phyloP scores from a whole-genome alignment of 2,797 vertebrate genomes.

The Threskiornis aethiopicus region DNA sequence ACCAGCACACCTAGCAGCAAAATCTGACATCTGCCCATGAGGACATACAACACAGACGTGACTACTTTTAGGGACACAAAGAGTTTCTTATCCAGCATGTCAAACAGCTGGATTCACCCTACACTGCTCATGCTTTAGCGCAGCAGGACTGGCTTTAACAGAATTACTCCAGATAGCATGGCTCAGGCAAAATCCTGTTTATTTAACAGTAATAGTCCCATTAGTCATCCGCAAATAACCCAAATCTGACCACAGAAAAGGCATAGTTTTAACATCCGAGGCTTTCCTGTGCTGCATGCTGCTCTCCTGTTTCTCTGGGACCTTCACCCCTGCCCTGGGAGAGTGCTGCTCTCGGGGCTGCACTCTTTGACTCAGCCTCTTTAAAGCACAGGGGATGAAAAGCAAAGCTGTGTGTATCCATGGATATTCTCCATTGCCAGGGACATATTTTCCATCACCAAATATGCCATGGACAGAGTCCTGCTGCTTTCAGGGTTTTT shows the following conservation, averaged over 20 bases:
- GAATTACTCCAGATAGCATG: background rate
- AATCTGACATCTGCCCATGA: background rate
- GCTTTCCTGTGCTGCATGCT: background rate
- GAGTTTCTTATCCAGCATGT: background rate
- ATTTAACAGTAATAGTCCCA: background rate
- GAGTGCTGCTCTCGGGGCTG: background rate
- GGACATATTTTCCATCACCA: constrained; percentile 25
- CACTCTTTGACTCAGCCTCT: background rate
- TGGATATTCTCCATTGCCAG: background rate
- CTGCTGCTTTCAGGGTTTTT: constrained; percentile 3
- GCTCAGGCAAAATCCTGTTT: background rate
- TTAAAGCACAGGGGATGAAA: background rate
- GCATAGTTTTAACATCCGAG: background rate
- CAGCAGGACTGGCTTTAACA: background rate
- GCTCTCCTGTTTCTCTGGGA: background rate
- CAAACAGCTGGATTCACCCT: background rate
- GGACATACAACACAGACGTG: background rate
- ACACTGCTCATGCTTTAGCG: background rate
- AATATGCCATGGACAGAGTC: background rate
- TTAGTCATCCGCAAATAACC: background rate
- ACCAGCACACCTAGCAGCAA: background rate
- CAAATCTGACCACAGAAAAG: background rate
- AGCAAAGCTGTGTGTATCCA: background rate
- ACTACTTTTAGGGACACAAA: background rate
- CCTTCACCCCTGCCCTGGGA: background rate